Conservation (phyloP, 2,113 vertebrate genomes). For the Oryzias melastigma region DNA sequence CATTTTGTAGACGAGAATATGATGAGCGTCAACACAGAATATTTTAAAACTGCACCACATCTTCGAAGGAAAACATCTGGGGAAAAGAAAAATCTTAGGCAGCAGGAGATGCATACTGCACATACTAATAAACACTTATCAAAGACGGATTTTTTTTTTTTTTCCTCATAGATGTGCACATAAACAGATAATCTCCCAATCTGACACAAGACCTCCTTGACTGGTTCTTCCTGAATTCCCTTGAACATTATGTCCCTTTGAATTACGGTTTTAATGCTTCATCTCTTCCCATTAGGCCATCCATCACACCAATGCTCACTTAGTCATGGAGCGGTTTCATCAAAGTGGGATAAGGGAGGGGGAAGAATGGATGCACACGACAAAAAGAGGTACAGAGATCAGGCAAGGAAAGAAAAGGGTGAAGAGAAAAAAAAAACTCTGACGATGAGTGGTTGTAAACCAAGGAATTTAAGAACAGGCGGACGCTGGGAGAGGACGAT, state of each 20-base stretch:
- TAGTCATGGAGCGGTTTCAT: constrained; percentile 50
- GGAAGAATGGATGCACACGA: background rate
- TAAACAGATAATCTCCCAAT: constrained; percentile 14
- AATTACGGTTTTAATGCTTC: constrained; percentile 58
- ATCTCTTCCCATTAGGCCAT: constrained; percentile 50
- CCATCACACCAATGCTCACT: constrained; percentile 37
- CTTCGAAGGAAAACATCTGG: constrained; percentile 9
- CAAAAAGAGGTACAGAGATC: constrained; percentile 1
- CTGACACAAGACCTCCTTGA: constrained; percentile 22
- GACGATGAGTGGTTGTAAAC: constrained; percentile 25
- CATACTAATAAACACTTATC: constrained; percentile 8
- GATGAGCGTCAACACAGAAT: constrained; percentile 2
- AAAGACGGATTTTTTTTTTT: background rate
- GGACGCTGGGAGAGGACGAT: constrained; percentile 14
- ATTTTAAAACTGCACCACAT: constrained; percentile 12
- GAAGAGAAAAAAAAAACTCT: background rate
- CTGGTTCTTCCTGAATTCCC: constrained; percentile 22
- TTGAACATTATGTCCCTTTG: constrained; percentile 43
- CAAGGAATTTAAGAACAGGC: constrained; percentile 26
- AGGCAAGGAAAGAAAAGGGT: constrained; percentile 10
- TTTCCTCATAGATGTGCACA: background rate
- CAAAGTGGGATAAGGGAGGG: background rate
- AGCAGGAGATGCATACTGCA: background rate
- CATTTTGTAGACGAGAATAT: constrained; percentile 9
- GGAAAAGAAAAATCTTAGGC: background rate